Evolutionary conservation across 1,140 invertebrate species (phyloP), one percentile per base, ranked within the genome.

Genomic region (Danaus plexippus): DNA sequence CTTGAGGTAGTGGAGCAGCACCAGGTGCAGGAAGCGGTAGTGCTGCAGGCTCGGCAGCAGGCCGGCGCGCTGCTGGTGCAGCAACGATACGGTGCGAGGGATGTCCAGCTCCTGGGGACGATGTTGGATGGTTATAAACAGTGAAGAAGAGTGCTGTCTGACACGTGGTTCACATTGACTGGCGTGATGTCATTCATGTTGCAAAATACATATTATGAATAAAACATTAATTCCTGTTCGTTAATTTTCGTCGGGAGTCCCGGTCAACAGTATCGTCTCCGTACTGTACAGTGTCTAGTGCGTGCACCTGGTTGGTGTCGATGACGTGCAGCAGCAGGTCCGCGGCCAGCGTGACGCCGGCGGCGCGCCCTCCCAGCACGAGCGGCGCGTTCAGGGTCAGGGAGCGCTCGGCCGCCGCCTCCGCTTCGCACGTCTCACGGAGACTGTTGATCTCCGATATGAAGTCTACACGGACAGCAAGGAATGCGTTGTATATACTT

Each of bases 1-100:
- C 69, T 95, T 95, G 44, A 97, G 80, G 83, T 97, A 96, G 63
- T 94, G 92, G 50, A 95, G 92, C 11, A 97, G 88, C 41, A 96
- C 88, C 67, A 92, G 91, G 74, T 97, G 95, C n/a, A 97, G 92
- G 80, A 97, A 96, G 70, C 92, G 91, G 87, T 97, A 97, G 80
- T 97, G 95, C 49, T 94, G 92, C 47, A 96, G 89, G 45, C 94
- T 95, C 85, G 96, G 94, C 48, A 97, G 92, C 82, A 96, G 93
- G 66, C 92, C 90, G 79, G 96, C 95, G 52, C 96, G 87, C 75
- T 97, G 95, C 69, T 95, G 92, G 46, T 96, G 89, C 13, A 96
- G 88, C 58, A 93, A 88, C 32, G 89, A 89, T 32, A 96, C 90
- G 0, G 94, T 92, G 55, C 92, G 89, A 0, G 94, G 92, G 65